Percentiles rank a stretch among this genome's conserved stretches.
phyloP scores from a whole-genome alignment of 2,888 invertebrate species.

The Noctua pronuba region DNA sequence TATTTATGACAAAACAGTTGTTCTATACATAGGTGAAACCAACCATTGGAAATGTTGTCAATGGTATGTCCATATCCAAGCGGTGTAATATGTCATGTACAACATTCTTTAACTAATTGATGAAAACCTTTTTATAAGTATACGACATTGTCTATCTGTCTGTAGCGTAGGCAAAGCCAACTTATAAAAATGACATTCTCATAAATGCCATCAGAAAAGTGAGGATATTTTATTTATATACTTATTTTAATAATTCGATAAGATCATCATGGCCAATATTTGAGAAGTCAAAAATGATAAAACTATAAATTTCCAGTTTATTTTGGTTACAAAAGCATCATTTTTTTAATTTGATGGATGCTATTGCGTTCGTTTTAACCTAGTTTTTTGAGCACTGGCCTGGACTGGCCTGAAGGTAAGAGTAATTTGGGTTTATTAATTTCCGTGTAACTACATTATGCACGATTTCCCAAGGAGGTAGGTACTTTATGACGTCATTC shows the following conservation, averaged over 20 bases:
- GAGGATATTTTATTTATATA: conserved; percentile 35
- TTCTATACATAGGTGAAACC: background rate
- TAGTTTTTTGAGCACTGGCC: conserved; percentile 79
- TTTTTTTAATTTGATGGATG: conserved; percentile 59
- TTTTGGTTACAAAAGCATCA: conserved; percentile 33
- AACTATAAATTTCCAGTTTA: conserved; percentile 57
- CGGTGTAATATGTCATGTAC: background rate
- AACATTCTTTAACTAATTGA: background rate
- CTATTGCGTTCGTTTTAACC: conserved; percentile 78
- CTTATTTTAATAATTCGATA: conserved; percentile 4
- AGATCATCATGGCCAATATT: conserved; percentile 47
- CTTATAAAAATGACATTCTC: conserved; percentile 20
- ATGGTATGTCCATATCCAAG: background rate
- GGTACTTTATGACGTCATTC: conserved; percentile 85
- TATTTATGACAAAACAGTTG: no score
- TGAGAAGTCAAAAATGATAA: conserved; percentile 59
- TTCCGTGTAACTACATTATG: conserved; percentile 82
- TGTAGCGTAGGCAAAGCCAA: conserved; percentile 8
- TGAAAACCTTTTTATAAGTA: conserved; percentile 30
- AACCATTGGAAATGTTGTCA: background rate
- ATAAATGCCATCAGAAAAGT: conserved; percentile 38
- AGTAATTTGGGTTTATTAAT: conserved; percentile 85
- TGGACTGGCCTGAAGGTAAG: conserved; percentile 76
- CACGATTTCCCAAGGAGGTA: conserved; percentile 80
- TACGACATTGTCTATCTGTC: conserved; percentile 6